phyloP scores from a whole-genome alignment of 2,888 invertebrate genomes.

The Rhingia campestris region DNA sequence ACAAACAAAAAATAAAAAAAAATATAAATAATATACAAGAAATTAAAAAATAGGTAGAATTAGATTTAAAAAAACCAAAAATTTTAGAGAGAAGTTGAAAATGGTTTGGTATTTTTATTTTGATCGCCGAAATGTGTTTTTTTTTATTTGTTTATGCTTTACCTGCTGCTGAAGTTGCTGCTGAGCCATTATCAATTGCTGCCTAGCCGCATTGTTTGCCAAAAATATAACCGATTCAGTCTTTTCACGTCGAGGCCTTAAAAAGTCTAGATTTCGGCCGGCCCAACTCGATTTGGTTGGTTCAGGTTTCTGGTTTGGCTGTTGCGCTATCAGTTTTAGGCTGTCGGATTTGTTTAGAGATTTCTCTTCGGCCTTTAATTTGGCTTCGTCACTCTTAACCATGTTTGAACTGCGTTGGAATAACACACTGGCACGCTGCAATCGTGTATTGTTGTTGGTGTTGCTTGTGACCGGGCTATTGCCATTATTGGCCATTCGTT shows the following conservation, averaged over 20 bases:
- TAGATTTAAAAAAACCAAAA: slow-evolving; percentile 29
- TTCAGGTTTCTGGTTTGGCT: slow-evolving; percentile 60
- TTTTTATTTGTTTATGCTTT: slow-evolving; percentile 75
- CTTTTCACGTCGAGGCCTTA: slow-evolving; percentile 91
- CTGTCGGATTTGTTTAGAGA: slow-evolving; percentile 86
- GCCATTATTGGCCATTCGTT: slow-evolving; percentile 78
- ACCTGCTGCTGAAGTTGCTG: slow-evolving; percentile 80
- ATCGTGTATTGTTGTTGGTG: slow-evolving; percentile 79
- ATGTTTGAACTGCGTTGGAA: slow-evolving; percentile 86
- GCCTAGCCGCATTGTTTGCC: slow-evolving; percentile 85
- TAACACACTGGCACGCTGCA: slow-evolving; percentile 87
- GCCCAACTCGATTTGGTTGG: slow-evolving; percentile 80
- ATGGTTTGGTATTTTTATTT: slow-evolving; percentile 75
- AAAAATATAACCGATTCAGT: slow-evolving; percentile 94
- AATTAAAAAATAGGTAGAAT: slow-evolving; percentile 32
- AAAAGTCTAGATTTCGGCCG: slow-evolving; percentile 82
- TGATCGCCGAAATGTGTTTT: slow-evolving; percentile 73
- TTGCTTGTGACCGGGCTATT: slow-evolving; percentile 60
- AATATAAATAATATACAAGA: slow-evolving; percentile 26
- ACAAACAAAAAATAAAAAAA: slow-evolving; percentile 37
- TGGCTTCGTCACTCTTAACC: slow-evolving; percentile 77
- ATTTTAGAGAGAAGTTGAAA: slow-evolving; percentile 69
- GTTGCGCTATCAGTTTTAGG: slow-evolving; percentile 77
- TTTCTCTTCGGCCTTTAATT: slow-evolving; percentile 86
- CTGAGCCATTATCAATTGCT: slow-evolving; percentile 82